Evolutionary conservation across 2,888 invertebrate species (phyloP).

Genomic region (Anticlea derivata): DNA sequence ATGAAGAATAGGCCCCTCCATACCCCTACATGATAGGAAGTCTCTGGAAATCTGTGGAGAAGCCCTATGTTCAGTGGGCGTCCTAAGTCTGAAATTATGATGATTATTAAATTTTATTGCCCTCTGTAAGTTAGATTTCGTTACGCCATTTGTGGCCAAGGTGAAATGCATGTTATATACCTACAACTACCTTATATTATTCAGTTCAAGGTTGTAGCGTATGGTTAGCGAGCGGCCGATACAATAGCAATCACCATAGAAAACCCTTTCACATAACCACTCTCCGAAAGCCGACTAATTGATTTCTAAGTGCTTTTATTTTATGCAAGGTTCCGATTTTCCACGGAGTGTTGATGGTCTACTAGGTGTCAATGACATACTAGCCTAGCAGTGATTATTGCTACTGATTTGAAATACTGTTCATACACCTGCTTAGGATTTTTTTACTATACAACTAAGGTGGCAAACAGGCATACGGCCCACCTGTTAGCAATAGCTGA

Average conservation of each 20-base stretch:
- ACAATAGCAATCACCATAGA: constrained; percentile 38
- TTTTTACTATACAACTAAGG: no score
- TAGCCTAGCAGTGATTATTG: neutral
- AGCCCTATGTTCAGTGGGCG: no score
- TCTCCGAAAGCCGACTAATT: constrained; percentile 1
- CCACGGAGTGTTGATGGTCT: neutral
- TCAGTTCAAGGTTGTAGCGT: constrained; percentile 22
- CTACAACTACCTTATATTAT: neutral
- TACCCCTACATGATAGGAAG: no score
- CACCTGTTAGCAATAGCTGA: no score
- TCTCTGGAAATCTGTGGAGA: no score
- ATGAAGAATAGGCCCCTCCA: no score
- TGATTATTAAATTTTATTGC: no score
- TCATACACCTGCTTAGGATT: no score
- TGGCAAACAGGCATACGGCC: no score
- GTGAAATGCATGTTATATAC: constrained; percentile 17
- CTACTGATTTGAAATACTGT: no score
- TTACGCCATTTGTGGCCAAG: constrained; percentile 28
- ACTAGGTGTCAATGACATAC: neutral
- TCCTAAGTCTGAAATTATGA: no score
- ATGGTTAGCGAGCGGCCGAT: constrained; percentile 11
- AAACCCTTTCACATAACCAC: constrained; percentile 24
- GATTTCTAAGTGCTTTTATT: constrained; percentile 1
- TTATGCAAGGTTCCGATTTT: constrained; percentile 8
- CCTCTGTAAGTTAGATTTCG: constrained; percentile 23